Evolutionary conservation across 1,140 invertebrate species (phyloP), one percentile per base, ranked within the genome.

Genomic region (Drosophila jambulina): DNA sequence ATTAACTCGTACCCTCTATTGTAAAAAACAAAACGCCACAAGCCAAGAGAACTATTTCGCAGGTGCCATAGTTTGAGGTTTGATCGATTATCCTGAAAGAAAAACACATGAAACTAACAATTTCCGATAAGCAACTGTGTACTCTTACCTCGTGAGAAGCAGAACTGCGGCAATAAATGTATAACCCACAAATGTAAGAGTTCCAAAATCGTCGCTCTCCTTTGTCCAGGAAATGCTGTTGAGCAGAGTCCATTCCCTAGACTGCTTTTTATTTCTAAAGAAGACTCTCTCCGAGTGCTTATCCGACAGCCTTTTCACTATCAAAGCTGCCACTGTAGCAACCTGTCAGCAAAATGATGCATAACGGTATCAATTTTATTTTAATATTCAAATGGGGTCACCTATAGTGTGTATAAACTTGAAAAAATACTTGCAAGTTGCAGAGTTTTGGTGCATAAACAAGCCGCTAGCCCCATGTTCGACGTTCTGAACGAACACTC

Each of bases 251-350:
- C 83, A 87, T 60, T 83, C 83, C 36, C 65, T 57, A 17, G 78
- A 74, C 27, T 49, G 48, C 21, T 87, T 87, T 34, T 56, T 67
- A 29, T 80, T 83, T 3, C 51, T 67, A 2, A 32, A 36, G 9
- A 84, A 54, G 8, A 88, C 65, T 32, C 83, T 36, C n/a, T 87
- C 83, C 5, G 83, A 88, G 45, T 88, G 74, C n/a, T 65, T 80
- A 27, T 87, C 83, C 5, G 84, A 71, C n/a, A 88, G 27, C 42
- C 82, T 71, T 42, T 87, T 87, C 2, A 88, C 42, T 15, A 88
- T 88, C 2, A 79, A 46, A 3, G 60, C 32, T 2, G 77, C 29
- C 34, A 75, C 63, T 29, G 71, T 80, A 10, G 60, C 70, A 29
- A 86, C 60, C 83, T 86, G n/a, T 43, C 10, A 38, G 62, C 10